Percentiles rank a stretch among this genome's conserved stretches.
phyloP scores from a whole-genome alignment of 2,113 vertebrate genomes.

The Nycticorax nycticorax region DNA sequence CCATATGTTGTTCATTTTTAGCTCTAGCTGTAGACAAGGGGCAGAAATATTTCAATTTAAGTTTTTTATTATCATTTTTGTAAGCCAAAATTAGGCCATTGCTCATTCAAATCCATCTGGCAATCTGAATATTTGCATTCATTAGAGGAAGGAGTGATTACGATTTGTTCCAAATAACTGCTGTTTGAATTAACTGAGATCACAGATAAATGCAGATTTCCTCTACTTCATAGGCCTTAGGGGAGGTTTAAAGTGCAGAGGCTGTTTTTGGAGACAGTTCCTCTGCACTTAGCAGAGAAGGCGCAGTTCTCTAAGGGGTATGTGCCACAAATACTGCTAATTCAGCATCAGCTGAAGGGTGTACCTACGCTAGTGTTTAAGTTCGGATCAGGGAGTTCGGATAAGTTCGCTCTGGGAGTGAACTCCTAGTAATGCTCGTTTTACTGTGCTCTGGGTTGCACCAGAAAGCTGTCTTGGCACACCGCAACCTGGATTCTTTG shows the following conservation, averaged over 20 bases:
- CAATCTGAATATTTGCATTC: conserved; percentile 3
- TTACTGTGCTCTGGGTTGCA: background rate
- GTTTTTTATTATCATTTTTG: background rate
- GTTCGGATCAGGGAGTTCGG: background rate
- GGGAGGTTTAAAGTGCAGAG: background rate
- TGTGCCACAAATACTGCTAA: background rate
- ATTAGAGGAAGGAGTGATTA: background rate
- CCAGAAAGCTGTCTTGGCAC: background rate
- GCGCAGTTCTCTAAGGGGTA: background rate
- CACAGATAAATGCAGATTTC: conserved; percentile 21
- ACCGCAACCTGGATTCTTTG: background rate
- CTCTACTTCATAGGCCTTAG: background rate
- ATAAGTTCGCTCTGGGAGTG: background rate
- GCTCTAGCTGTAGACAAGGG: background rate
- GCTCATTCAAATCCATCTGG: conserved; percentile 29
- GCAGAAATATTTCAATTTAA: conserved; percentile 12
- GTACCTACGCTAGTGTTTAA: background rate
- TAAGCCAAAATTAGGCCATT: conserved; percentile 24
- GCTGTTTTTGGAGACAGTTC: background rate
- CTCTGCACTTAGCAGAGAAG: background rate
- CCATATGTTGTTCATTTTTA: background rate
- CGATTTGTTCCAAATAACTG: background rate
- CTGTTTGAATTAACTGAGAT: conserved; percentile 22
- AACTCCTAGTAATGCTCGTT: background rate
- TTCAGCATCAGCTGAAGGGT: background rate